Percentiles rank a stretch among this genome's conserved stretches.
Conservation (phyloP, 2,797 vertebrate genomes). For the Phylloscopus collybita region DNA sequence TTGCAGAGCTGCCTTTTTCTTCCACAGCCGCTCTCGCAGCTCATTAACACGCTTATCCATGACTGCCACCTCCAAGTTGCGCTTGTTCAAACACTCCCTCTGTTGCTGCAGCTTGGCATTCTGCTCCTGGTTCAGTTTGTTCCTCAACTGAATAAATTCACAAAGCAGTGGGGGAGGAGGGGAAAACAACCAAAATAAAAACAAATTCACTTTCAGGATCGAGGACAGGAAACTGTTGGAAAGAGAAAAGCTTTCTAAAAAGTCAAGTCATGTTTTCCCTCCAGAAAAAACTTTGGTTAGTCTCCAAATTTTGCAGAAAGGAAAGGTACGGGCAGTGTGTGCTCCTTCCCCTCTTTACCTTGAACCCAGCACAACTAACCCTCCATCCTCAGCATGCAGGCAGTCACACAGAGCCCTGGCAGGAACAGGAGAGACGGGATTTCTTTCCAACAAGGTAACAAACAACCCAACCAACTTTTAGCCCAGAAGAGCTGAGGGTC, state of each 20-base stretch:
- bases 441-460: not conserved
- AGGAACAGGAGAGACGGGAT: not conserved
- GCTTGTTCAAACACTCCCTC: constrained; percentile 89
- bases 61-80: constrained; percentile 87
- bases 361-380: not conserved
- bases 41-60: constrained; percentile 94
- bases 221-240: not conserved
- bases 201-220: constrained; percentile 39
- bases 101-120: constrained; percentile 90
- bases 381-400: not conserved
- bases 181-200: constrained; percentile 47
- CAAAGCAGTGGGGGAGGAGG: not conserved
- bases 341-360: not conserved
- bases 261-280: not conserved
- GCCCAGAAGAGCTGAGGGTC: not conserved
- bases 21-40: constrained; percentile 91
- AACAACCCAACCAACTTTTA: not conserved
- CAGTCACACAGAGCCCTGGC: not conserved
- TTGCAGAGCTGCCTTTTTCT: constrained; percentile 93
- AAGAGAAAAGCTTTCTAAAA: constrained; percentile 18
- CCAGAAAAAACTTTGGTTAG: not conserved
- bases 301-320: not conserved
- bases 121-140: constrained; percentile 94
- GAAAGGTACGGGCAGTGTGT: not conserved
- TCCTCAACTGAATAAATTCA: constrained; percentile 85